Conservation (phyloP, 2,888 invertebrate species). For the Epirrhoe tristata region DNA sequence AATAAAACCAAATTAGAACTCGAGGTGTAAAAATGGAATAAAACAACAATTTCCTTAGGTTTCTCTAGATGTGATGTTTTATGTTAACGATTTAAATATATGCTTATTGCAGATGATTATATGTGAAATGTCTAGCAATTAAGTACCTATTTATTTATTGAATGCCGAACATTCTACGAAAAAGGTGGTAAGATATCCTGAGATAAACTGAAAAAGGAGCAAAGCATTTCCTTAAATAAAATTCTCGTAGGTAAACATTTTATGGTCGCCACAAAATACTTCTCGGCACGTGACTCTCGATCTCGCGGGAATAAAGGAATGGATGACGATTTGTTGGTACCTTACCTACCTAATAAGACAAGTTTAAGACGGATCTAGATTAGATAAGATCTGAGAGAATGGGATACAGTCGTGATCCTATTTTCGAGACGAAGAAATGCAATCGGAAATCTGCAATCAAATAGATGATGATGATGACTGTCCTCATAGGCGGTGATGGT, state of each 20-base stretch:
- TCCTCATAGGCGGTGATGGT: too few species aligned
- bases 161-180: background rate
- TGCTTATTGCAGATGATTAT: too few species aligned
- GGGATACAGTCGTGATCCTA: too few species aligned
- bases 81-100: too few species aligned
- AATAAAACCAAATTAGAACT: background rate
- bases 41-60: background rate
- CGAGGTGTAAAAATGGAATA: background rate
- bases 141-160: too few species aligned
- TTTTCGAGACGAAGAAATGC: too few species aligned
- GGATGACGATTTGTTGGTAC: background rate
- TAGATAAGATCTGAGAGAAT: background rate
- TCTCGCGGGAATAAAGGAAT: background rate
- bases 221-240: constrained; percentile 32
- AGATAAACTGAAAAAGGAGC: constrained; percentile 2
- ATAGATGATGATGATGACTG: too few species aligned
- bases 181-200: constrained; percentile 2
- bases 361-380: background rate
- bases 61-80: background rate
- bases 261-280: constrained; percentile 31
- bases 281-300: background rate
- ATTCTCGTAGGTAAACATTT: constrained; percentile 43
- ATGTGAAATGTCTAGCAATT: too few species aligned
- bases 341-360: too few species aligned
- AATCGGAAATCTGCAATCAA: too few species aligned